Evolutionary conservation across 2,113 vertebrate species (phyloP), one percentile per base, ranked within the genome.

Genomic region (Ptilorrhoa leucosticta): DNA sequence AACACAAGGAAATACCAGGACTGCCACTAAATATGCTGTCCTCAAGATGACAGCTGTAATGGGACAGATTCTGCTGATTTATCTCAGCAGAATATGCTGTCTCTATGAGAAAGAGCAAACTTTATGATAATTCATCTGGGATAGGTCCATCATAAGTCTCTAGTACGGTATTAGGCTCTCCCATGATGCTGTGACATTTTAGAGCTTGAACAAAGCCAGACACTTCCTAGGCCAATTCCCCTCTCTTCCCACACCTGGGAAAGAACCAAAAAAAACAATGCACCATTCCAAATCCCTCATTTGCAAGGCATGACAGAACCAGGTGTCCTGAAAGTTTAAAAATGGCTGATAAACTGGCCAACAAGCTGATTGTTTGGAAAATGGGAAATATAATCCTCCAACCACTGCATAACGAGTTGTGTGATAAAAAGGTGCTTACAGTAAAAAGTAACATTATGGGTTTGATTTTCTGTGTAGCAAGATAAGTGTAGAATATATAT

Each of bases 241-340:
- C 5, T 66, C 3, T 11, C 31, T 26, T 53, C 6, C 8, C 13
- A n/a, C 18, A 22, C 6, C 1, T 13, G 19, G 4, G 2, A 33
- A 84, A 69, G 48, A 39, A 0, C 0, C 10, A 61, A 45, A 50
- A 21, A 0, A 31, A 44, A 9, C 8, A 44, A 10, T 1, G 1
- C 2, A 3, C 4, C 9, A 13, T 61, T 21, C 30, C 10, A 4
- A 48, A 4, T 35, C 21, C 42, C 14, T 66, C 15, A 64, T 61
- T 72, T 72, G 21, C 28, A 76, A 60, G 45, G 22, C 3, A 21
- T 54, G 26, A n/a, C 17, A 83, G 37, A 83, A n/a, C 2, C 10
- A 64, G 17, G 28, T 65, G 18, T 48, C 64, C 10, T 40, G 42
- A 54, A 18, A 90, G 40, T 72, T 69, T 69, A 30, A 77, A 80